A percentile compares a stretch with the other conserved stretches of the same genome.
Conservation (phyloP, 2,113 vertebrate genomes). For the Archilochus colubris region DNA sequence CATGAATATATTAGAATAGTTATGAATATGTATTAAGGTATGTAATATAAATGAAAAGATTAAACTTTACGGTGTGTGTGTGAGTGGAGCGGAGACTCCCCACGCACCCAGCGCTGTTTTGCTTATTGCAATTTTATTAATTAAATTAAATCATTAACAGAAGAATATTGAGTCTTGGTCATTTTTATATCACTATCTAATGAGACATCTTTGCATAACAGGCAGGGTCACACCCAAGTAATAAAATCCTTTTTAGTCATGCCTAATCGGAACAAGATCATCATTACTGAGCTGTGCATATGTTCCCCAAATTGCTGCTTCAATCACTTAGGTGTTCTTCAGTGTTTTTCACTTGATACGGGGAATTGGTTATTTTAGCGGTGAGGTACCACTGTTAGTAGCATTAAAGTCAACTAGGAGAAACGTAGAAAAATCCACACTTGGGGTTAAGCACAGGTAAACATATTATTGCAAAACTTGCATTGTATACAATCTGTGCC, state of each 20-base stretch:
- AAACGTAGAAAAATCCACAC: not conserved
- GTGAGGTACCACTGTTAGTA: not conserved
- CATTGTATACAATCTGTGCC: not conserved
- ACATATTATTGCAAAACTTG: not conserved
- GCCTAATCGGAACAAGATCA: not conserved
- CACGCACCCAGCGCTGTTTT: too few species aligned
- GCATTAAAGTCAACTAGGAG: not conserved
- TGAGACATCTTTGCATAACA: fast-evolving
- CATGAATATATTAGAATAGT: too few species aligned
- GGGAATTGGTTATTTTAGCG: not conserved
- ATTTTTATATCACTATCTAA: too few species aligned
- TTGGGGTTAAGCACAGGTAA: not conserved
- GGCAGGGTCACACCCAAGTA: not conserved
- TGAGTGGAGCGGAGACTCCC: too few species aligned
- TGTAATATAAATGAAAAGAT: too few species aligned
- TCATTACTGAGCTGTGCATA: not conserved
- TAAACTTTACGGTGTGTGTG: too few species aligned
- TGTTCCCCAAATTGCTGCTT: not conserved
- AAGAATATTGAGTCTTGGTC: too few species aligned
- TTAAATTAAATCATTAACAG: too few species aligned
- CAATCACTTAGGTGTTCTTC: not conserved
- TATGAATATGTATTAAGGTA: too few species aligned
- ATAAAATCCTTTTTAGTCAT: not conserved
- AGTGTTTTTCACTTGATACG: not conserved
- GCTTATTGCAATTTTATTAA: too few species aligned